Base-by-base conservation (phyloP, 2,113 vertebrate genomes). In the Dasyprocta punctata region DNA sequence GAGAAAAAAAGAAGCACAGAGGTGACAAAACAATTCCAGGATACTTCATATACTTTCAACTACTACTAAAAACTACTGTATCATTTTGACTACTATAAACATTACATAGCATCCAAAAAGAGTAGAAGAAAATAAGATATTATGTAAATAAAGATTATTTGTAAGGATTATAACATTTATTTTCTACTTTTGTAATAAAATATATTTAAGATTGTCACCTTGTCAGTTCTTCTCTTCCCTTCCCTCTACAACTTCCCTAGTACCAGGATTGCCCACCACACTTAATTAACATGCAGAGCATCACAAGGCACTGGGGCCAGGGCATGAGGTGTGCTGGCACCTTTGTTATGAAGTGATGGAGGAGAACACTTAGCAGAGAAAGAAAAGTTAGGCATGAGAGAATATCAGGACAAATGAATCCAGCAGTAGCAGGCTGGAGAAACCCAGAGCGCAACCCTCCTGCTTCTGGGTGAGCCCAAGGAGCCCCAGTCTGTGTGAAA, bases 161-260 rank as follows among this genome's bases (percentile, higher is more conserved):
- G 44, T 56, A 24, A 90, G 44, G 10, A 33, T 36, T 67, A 19
- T 69, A 24, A 38, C 61, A 52, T 90, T 94, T 78, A 63, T 41
- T 69, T 69, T 89, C 83, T 90, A 24, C 11, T n/a, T 95, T 56
- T n/a, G 58, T 67, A 54, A 73, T 82, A 56, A 88, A 52, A 83
- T 8, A 36, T 26, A 56, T 44, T 71, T 44, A 49, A 89, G 56
- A 30, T 49, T 17, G 12, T 24, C 10, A 19, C 30, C 28, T 80
- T 44, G 33, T 11, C 26, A 56, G 0, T 71, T 22, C 22, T 52
- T 5, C 5, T 73, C 24, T 38, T 24, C 7, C 17, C 30, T 4
- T n/a, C 8, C 1, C 8, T 26, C 7, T 8, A 20, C 41, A 2
- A 7, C 8, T 47, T 65, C 49, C 36, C 61, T 20, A n/a, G 26